Conservation (phyloP, 1,140 invertebrate genomes). For the Drosophila tsacasi region DNA sequence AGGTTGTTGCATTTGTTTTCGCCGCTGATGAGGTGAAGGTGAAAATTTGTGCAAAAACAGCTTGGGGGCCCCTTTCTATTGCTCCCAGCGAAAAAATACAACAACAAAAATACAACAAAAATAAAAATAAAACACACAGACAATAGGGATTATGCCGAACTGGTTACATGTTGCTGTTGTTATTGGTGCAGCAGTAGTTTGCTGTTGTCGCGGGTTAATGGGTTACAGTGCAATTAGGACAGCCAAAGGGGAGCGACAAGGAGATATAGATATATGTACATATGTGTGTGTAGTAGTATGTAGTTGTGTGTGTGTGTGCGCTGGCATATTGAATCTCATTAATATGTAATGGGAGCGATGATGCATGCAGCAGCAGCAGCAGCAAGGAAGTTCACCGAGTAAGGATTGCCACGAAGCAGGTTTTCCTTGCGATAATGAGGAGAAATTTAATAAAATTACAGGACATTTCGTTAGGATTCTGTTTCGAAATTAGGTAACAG, state of each 20-base stretch:
- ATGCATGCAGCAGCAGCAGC: constrained; percentile 11
- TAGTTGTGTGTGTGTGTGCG: neutral
- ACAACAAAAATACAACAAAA: neutral
- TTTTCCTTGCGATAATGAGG: neutral
- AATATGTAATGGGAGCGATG: constrained; percentile 48
- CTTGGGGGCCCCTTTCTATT: constrained; percentile 40
- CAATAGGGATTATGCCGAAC: constrained; percentile 51
- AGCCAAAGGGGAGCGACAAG: constrained; percentile 33
- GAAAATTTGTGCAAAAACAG: constrained; percentile 66
- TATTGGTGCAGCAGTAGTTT: constrained; percentile 21
- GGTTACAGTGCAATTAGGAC: constrained; percentile 82
- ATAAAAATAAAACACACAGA: constrained; percentile 21
- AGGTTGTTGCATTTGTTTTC: constrained; percentile 43
- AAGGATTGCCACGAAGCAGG: constrained; percentile 7
- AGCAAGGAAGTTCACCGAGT: constrained; percentile 23
- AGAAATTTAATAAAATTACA: neutral
- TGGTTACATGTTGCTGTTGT: constrained; percentile 35
- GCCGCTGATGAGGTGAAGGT: constrained; percentile 71
- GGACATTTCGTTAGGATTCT: neutral
- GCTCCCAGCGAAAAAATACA: constrained; percentile 3
- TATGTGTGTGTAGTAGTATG: too few relatives aligned
- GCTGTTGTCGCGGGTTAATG: constrained; percentile 63
- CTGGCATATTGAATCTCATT: constrained; percentile 51
- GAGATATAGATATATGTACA: neutral
- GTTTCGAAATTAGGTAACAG: neutral